Conservation (phyloP, 2,888 invertebrate genomes). For the Anagyrus pseudococci region DNA sequence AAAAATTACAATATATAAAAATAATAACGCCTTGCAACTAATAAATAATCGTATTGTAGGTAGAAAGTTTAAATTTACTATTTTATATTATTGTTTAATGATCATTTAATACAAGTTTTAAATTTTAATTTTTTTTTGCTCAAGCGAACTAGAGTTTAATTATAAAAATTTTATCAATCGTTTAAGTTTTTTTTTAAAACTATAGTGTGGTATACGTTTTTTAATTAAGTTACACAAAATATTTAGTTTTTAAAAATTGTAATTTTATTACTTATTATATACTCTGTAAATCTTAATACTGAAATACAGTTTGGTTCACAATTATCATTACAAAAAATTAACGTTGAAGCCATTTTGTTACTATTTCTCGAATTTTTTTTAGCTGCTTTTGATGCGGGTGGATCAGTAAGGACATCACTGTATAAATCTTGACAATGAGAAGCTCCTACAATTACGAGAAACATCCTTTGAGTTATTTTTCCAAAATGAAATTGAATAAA, state of each 20-base stretch:
- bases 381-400: slow-evolving; percentile 41
- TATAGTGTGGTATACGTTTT: too few relatives aligned
- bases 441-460: slow-evolving; percentile 40
- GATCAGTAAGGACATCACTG: slow-evolving; percentile 11
- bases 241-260: slow-evolving; percentile 25
- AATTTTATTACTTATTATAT: slow-evolving; percentile 17
- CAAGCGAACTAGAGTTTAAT: too few relatives aligned
- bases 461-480: not conserved
- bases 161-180: too few relatives aligned
- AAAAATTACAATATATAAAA: too few relatives aligned
- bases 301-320: not conserved
- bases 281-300: too few relatives aligned
- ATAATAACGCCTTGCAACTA: too few relatives aligned
- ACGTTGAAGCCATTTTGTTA: slow-evolving; percentile 45
- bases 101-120: too few relatives aligned
- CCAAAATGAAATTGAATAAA: not conserved
- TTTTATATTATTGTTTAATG: too few relatives aligned
- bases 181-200: too few relatives aligned
- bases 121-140: too few relatives aligned
- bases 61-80: too few relatives aligned
- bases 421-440: slow-evolving; percentile 50
- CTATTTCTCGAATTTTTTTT: slow-evolving; percentile 42
- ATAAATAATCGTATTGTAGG: too few relatives aligned
- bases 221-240: slow-evolving; percentile 33
- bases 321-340: not conserved